Evolutionary conservation across 2,113 vertebrate species (phyloP).

Genomic region (Apaloderma vittatum): DNA sequence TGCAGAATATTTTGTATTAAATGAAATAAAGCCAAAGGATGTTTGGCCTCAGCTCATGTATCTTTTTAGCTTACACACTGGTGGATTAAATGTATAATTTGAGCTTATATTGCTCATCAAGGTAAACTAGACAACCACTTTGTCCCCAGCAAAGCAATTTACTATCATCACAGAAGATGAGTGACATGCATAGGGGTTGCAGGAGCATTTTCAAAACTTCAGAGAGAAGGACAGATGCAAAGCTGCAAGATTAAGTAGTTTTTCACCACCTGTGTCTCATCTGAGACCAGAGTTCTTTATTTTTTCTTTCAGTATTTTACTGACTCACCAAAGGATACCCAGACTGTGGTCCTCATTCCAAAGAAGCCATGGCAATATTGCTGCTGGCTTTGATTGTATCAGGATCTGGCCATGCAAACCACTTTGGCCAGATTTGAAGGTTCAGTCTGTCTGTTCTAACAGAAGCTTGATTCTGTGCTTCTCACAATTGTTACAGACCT

Average conservation of each 20-base stretch:
- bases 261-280: not conserved
- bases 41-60: fast-evolving
- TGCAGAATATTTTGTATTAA: not conserved
- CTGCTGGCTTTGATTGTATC: not conserved
- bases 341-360: not conserved
- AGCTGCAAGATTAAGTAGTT: not conserved
- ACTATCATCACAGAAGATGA: not conserved
- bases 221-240: not conserved
- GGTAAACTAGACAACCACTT: not conserved
- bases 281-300: not conserved
- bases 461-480: not conserved
- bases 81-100: not conserved
- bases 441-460: not conserved
- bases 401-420: not conserved
- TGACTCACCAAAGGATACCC: not conserved
- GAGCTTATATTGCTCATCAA: not conserved
- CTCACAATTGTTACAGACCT: not conserved
- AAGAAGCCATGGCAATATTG: not conserved
- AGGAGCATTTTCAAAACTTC: not conserved
- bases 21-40: not conserved
- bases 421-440: not conserved
- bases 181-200: not conserved
- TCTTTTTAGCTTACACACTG: not conserved
- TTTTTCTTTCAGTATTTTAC: not conserved
- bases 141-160: not conserved